Evolutionary conservation across 2,888 invertebrate genomes (phyloP), one percentile per base, ranked within the genome.

Genomic region (Agrotis exclamationis): DNA sequence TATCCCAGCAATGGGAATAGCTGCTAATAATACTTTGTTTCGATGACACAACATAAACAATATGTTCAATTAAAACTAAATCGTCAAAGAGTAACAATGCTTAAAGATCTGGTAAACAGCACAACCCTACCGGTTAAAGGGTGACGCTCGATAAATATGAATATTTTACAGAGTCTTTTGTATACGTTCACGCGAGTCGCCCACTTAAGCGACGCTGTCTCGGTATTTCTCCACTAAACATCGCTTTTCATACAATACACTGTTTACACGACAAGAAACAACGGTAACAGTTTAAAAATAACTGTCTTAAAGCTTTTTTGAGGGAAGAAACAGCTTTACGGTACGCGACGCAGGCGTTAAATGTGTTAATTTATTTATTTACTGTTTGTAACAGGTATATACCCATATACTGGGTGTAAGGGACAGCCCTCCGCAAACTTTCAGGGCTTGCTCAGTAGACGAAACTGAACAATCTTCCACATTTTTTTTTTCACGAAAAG

Each of bases 81-180:
- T 63, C 64, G 16, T 70, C 70, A 63, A 70, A 76, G 62, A 22
- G 44, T 59, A 72, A 72, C 64, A 63, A 74, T 79, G 71, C 53
- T 45, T 77, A 63, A 80, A 76, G 59, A 66, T 78, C 63, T 28
- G 53, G 53, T 50, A 54, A 64, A 63, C 63, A 67, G 14, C 48
- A 47, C 81, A 83, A 70, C 81, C 84, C 76, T 85, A 74, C 63
- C 74, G 69, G 76, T 77, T 51, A 84, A 85, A 68, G 82, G 79
- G 63, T 81, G 70, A 33, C 64, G 73, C 87, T 74, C 77, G 74
- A 79, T 63, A 83, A 88, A 89, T 89, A 91, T 91, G 89, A 91
- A 92, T 91, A 91, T 91, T 90, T 90, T 82, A 90, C 79, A 70
- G 85, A 85, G 85, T 87, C 87, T 89, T 88, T 90, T 90, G 87